Evolutionary conservation across 2,888 invertebrate species (phyloP), one percentile per base, ranked within the genome.

Genomic region (Tridacna gigas): DNA sequence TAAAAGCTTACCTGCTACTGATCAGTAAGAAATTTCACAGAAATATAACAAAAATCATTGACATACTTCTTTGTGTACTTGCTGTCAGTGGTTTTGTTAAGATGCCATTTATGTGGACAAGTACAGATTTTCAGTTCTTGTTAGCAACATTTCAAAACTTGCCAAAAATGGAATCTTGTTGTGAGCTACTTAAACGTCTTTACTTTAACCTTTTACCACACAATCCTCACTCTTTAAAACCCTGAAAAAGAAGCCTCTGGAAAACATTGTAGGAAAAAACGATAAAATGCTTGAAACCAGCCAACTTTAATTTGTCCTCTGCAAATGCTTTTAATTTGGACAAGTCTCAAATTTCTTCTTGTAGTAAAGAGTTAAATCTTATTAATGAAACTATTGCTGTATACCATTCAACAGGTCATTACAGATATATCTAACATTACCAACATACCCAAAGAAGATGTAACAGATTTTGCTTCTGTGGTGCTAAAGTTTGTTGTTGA

Each of bases 401-500:
- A 26, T 69, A 77, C 12, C 67, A 25, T 61, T 71, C 85, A 88
- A 22, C 85, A 92, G 92, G 80, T 91, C 22, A 83, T 91, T n/a
- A 66, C 81, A 48, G 78, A 81, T 20, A 73, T 92, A 25, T 82
- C 81, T 56, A 84, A 78, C 37, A 88, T 91, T 18, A 90, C 91
- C 15, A 82, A 84, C 26, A 89, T 92, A 67, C 88, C 90, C 5
- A 56, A 79, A n/a, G 90, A 90, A 48, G 91, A 92, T 69, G 90
- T 92, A 51, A 78, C 90, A 37, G 92, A 92, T 74, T 91, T 92
- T 80, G 85, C 90, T 9, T 86, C 90, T 18, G 88, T 91, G 18
- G 73, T 92, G 25, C 84, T 92, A 26, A 86, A 89, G 60, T 61
- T 83, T 11, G 61, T 91, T 48, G 47, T 80, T 69, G 84, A 80